Base-by-base conservation (phyloP, 2,113 vertebrate genomes). In the Falco punctatus region DNA sequence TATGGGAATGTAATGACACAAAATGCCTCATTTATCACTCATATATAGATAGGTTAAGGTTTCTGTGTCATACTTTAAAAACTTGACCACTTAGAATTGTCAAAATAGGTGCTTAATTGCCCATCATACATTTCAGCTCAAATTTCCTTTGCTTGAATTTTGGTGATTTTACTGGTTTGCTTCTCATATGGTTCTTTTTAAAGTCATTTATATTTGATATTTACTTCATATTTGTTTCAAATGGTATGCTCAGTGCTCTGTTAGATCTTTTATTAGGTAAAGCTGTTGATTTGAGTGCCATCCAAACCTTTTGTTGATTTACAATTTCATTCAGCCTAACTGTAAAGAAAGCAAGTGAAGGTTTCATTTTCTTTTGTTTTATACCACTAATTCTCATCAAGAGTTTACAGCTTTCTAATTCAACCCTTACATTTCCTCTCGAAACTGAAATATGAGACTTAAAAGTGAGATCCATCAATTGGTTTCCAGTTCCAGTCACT, bases 1-100 rank as follows among this genome's bases (percentile, higher is more conserved):
- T 99, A 99, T 99, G 98, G 98, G 98, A 98, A 98, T 98, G 99
- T 99, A 99, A 99, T 99, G 98, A 99, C 98, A 98, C 98, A 99
- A 98, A 99, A 99, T 98, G 99, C 98, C 99, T 99, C 99, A 99
- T 99, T 99, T 99, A 99, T 99, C 98, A 99, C 98, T 98, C 98
- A 98, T 98, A 98, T 98, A 98, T 98, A 98, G 98, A 98, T 98
- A 98, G 98, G 98, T 99, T 99, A 99, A 98, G 98, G 98, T 98
- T 99, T 98, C 97, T 98, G 98, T 99, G 98, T 98, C 98, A 98
- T 98, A 99, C 98, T 98, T 99, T 98, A 98, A 98, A 98, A 98
- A 98, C 98, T 98, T 99, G 99, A 99, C 99, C 99, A 98, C 98
- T 98, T 97, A 92, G 81, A 98, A 98, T 98, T 98, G 98, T 98